Percentiles rank a stretch among this genome's conserved stretches.
Conservation (phyloP, 2,797 vertebrate species). For the Adelosebastes latens region DNA sequence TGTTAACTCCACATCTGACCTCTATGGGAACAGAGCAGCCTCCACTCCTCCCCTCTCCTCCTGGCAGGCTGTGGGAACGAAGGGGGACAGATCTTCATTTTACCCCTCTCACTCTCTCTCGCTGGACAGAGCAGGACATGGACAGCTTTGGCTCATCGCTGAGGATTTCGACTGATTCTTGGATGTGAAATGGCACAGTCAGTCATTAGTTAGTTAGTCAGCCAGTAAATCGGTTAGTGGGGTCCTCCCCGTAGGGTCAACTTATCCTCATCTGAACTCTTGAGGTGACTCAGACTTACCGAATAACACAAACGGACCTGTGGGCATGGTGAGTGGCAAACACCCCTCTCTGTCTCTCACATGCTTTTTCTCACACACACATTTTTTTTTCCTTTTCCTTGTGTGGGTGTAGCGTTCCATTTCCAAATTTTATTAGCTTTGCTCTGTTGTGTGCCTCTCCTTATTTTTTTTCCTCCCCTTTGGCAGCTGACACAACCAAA, state of each 20-base stretch:
- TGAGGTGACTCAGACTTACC: constrained; percentile 59
- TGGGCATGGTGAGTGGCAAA: constrained; percentile 75
- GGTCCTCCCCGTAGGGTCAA: constrained; percentile 46
- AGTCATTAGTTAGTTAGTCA: constrained; percentile 52
- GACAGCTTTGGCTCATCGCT: constrained; percentile 42
- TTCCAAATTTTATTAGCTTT: constrained; percentile 14
- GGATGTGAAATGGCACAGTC: constrained; percentile 67
- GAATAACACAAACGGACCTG: constrained; percentile 48
- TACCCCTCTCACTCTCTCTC: not conserved
- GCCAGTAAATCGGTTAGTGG: constrained; percentile 36
- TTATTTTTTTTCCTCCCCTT: not conserved
- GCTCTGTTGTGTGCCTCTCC: constrained; percentile 7
- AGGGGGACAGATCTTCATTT: constrained; percentile 41
- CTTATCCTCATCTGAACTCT: constrained; percentile 75
- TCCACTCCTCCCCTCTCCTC: constrained; percentile 53
- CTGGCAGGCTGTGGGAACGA: constrained; percentile 64
- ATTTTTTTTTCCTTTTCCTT: constrained; percentile 7
- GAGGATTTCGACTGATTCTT: constrained; percentile 53
- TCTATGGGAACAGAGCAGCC: constrained; percentile 73
- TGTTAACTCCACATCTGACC: constrained; percentile 79
- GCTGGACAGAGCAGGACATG: constrained; percentile 45
- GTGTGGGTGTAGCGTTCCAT: not conserved
- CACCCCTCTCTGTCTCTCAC: constrained; percentile 42
- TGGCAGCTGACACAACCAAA: constrained; percentile 27
- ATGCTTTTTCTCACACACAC: constrained; percentile 35